These are phyloP conservation scores for Serilophus lunatus DNA, from an alignment of 2,113 vertebrate species.

Conservation along the genomic window DNA sequence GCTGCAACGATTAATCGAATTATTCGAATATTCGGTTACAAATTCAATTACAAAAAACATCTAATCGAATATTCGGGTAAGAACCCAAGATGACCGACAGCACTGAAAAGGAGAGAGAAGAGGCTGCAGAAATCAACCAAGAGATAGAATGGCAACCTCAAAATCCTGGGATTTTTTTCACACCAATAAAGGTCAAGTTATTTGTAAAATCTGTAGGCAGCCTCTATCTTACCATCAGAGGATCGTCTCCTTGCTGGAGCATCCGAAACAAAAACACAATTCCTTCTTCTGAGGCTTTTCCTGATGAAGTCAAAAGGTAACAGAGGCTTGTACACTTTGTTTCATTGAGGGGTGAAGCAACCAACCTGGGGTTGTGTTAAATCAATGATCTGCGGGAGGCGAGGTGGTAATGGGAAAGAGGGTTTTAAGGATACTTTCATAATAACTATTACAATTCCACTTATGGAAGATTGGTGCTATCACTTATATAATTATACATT, in stretches of 20 bases:
- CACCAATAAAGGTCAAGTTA: conserved; percentile 51
- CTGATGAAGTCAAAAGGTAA: conserved; percentile 65
- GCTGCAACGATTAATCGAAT: conserved; percentile 59
- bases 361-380: neutral
- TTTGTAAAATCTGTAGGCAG: conserved; percentile 60
- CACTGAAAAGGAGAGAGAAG: conserved; percentile 66
- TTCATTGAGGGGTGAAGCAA: conserved; percentile 19
- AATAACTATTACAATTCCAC: neutral
- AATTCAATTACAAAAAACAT: neutral
- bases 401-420: neutral
- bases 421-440: neutral
- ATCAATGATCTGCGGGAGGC: neutral
- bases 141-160: conserved; percentile 57
- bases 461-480: neutral
- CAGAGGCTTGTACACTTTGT: conserved; percentile 21
- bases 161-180: conserved; percentile 53
- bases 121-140: conserved; percentile 61
- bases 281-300: conserved; percentile 60
- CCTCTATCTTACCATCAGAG: conserved; percentile 52
- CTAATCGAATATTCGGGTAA: conserved; percentile 71
- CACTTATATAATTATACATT: neutral
- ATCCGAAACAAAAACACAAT: conserved; percentile 55
- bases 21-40: conserved; percentile 71
- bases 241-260: conserved; percentile 47
- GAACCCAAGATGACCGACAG: conserved; percentile 58